Evolutionary conservation across 2,888 invertebrate species (phyloP).

Genomic region (Drosophila bunnanda): DNA sequence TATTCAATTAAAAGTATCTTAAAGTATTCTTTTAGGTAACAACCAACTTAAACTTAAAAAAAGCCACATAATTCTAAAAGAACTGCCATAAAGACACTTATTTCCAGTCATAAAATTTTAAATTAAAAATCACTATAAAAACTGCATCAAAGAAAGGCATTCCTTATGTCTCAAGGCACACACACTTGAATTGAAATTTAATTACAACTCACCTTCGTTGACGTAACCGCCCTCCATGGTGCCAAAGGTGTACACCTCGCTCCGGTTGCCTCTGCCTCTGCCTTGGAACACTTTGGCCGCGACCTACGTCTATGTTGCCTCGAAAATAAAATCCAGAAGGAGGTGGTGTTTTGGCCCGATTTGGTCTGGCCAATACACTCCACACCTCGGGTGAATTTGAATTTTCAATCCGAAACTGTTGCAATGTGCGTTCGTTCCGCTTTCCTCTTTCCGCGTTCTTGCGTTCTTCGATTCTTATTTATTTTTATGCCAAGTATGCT

Average conservation of each 20-base stretch:
- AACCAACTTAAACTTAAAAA: neutral
- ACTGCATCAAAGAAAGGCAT: constrained; percentile 28
- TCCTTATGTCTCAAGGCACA: constrained; percentile 23
- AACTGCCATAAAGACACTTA: neutral
- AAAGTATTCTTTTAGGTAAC: neutral
- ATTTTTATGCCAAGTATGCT: constrained; percentile 59
- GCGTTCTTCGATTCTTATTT: constrained; percentile 57
- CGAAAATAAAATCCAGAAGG: constrained; percentile 20
- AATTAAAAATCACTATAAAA: neutral
- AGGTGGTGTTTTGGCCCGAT: constrained; percentile 12
- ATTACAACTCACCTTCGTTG: constrained; percentile 83
- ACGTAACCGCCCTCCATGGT: constrained; percentile 85
- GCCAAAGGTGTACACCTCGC: constrained; percentile 83
- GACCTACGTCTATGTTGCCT: constrained; percentile 62
- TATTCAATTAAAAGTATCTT: neutral
- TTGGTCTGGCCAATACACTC: constrained; percentile 61
- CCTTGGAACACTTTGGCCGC: constrained; percentile 72
- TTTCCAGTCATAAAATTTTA: neutral
- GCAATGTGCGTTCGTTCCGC: constrained; percentile 38
- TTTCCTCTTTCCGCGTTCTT: constrained; percentile 29
- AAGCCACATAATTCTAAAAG: neutral
- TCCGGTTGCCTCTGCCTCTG: constrained; percentile 60
- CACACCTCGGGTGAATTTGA: constrained; percentile 55
- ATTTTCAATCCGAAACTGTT: constrained; percentile 25
- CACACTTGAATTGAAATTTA: constrained; percentile 13